Base-by-base conservation (phyloP, 2,888 invertebrate species). In the Toxonevra muliebris region DNA sequence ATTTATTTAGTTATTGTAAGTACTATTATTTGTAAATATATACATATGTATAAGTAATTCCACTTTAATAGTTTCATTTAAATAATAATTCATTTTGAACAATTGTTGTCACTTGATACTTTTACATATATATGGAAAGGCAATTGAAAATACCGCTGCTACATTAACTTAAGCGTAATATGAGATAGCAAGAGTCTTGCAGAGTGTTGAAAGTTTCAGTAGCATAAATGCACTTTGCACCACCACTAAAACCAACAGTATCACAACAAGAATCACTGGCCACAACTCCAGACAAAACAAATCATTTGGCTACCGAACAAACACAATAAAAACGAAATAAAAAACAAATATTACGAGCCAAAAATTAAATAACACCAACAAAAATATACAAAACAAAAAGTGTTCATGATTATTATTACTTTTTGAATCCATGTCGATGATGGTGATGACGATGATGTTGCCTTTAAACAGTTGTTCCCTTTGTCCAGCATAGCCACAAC, bases 391-490 rank as follows among this genome's bases (percentile, higher is more conserved):
- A 62, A 58, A 60, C 60, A 55, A 50, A 63, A 60, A 65, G 57
- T 19, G 50, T 50, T 17, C 63, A 71, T 71, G 68, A 64, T 61
- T 71, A 75, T 76, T 71, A 78, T 84, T 83, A 83, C 83, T 83
- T 83, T 83, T 83, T 75, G 80, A 80, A 83, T 83, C 83, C 83
- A 83, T 83, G 75, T 79, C 80, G 75, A 73, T 70, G 69, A 30
- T 30, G 30, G 30, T 69, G 71, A 63, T 61, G 63, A n/a, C 52
- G 63, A 9, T 54, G 48, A 55, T 64, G 68, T 66, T 71, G 67
- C 66, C 17, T 50, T 45, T 48, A 20, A 42, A 30, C 57, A 58
- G 15, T 20, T 53, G 61, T 55, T 57, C 69, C 69, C 67, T 69
- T 55, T 57, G 71, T 69, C 67, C 70, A 71, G 70, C 71, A 73